phyloP scores from a whole-genome alignment of 2,888 invertebrate genomes.

The Bellardia bayeri region DNA sequence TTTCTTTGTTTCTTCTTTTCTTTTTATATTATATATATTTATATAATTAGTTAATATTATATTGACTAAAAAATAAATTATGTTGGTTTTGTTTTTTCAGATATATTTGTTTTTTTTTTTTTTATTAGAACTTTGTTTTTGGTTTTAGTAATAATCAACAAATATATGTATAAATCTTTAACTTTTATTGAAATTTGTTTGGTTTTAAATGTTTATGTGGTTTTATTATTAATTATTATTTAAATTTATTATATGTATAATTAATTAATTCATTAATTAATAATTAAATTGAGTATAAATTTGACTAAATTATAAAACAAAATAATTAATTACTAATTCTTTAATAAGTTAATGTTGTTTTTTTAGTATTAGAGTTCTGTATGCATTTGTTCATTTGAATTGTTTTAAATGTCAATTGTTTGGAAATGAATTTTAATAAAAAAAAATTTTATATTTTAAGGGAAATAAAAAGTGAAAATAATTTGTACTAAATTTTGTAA shows the following conservation, averaged over 20 bases:
- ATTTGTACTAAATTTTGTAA: conserved; percentile 52
- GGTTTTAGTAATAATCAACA: conserved; percentile 65
- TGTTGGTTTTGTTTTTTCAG: conserved; percentile 21
- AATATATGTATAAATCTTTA: conserved; percentile 33
- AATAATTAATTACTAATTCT: conserved; percentile 40
- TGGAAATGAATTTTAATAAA: conserved; percentile 21
- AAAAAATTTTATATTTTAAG: conserved; percentile 3
- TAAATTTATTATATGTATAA: conserved; percentile 36
- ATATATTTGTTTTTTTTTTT: conserved; percentile 44
- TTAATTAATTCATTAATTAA: conserved; percentile 22
- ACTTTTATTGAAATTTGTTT: conserved; percentile 30
- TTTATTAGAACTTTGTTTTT: conserved; percentile 74
- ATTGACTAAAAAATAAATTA: conserved; percentile 59
- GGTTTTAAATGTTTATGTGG: conserved; percentile 13
- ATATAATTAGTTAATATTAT: neutral
- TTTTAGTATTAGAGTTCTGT: neutral
- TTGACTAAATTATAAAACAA: conserved; percentile 68
- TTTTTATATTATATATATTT: neutral
- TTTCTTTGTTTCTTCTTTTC: conserved; percentile 10
- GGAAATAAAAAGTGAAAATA: neutral
- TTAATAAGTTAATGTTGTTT: conserved; percentile 11
- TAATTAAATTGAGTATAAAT: conserved; percentile 72
- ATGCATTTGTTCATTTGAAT: conserved; percentile 25
- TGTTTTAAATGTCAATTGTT: conserved; percentile 61
- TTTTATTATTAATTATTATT: too few species aligned